Conservation (phyloP, 2,113 vertebrate genomes). For the Benitochromis conjunctus region DNA sequence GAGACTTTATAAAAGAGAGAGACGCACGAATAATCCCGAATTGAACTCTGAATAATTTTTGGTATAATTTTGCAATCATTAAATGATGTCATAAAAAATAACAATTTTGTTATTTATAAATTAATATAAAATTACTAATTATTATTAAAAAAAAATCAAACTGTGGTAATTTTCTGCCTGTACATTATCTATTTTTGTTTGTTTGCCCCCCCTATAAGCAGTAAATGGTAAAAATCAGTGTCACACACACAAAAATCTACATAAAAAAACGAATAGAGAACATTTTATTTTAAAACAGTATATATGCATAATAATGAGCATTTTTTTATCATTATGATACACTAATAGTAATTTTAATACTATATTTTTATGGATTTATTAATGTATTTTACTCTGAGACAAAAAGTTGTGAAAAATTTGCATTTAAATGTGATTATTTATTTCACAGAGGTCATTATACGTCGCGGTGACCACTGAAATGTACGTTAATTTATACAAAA, state of each 20-base stretch:
- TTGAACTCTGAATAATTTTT: background rate
- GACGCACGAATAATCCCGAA: background rate
- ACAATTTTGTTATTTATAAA: background rate
- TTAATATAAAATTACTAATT: background rate
- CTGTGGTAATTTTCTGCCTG: background rate
- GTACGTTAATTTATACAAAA: background rate
- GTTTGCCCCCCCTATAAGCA: background rate
- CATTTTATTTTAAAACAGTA: background rate
- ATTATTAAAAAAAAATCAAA: background rate
- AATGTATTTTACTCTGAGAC: background rate
- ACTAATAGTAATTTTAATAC: background rate
- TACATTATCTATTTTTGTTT: background rate
- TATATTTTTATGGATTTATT: background rate
- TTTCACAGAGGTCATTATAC: background rate
- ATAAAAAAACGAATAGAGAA: background rate
- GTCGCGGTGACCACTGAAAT: fast-evolving
- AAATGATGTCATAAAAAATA: background rate
- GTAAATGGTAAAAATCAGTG: background rate
- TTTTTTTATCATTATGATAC: background rate
- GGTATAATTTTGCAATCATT: background rate
- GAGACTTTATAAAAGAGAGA: background rate
- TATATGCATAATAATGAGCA: background rate
- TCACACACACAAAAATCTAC: no score
- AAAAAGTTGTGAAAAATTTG: background rate
- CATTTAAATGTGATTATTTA: background rate